Base-by-base conservation (phyloP, 2,797 vertebrate species). In the Hybognathus amarus region DNA sequence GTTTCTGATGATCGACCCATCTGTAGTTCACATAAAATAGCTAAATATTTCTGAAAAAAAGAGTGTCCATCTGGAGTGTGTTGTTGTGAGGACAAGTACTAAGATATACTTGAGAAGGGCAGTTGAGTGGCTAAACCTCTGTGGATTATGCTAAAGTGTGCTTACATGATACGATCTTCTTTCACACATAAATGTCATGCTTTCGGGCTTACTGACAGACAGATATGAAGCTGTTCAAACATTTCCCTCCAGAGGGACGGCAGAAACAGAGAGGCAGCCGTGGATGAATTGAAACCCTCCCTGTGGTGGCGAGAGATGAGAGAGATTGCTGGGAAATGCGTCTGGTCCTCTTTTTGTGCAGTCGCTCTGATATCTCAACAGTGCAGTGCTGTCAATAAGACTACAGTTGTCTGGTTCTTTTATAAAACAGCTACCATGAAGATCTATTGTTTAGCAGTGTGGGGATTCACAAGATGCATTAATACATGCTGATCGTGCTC, bases 151-250 rank as follows among this genome's bases (percentile, higher is more conserved):
- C 50, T 67, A 52, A 82, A 54, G 64, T 33, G 66, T 2, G 36
- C 77, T 70, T 75, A 40, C 47, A 38, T 54, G 85, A 84, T 80
- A 80, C 9, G 6, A 77, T 83, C 85, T 79, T 59, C n/a, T 83
- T 84, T 77, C 50, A 63, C 47, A 77, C 81, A 80, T 66, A 81
- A 79, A 87, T 85, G 83, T 45, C 85, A 84, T 69, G 79, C 45
- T 71, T 69, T 18, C 30, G 50, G 45, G 66, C 30, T 56, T n/a
- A 24, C 54, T 71, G 85, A 80, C 73, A 78, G 74, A 50, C 73
- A 71, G 71, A 85, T 74, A 73, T 69, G 75, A 70, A 71, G 77
- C 77, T 83, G 80, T 69, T 80, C 68, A 75, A 61, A 77, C 33
- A 47, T n/a, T 36, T 50, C 75, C 42, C 38, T 33, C 73, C 17